phyloP scores from a whole-genome alignment of 64 coral and sea anemone genomes.

The Porites australiensis region DNA sequence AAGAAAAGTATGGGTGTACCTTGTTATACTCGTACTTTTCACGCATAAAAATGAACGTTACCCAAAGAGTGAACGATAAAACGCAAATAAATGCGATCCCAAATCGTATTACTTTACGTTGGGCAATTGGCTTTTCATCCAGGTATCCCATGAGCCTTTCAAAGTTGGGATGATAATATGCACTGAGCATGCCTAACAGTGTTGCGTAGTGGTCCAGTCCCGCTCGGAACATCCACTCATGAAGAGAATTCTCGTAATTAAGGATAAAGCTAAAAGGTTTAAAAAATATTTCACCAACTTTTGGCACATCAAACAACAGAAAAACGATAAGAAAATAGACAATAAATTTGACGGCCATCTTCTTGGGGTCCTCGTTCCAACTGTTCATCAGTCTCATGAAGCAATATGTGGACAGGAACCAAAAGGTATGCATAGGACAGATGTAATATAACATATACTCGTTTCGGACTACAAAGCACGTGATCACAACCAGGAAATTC shows the following conservation, averaged over 20 bases:
- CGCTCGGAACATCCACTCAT: constrained; percentile 96
- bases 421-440: constrained; percentile 95
- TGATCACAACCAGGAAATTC: constrained; percentile 89
- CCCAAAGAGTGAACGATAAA: constrained; percentile 59
- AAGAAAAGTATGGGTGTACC: constrained; percentile 81
- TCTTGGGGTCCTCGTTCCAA: constrained; percentile 81
- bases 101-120: constrained; percentile 52
- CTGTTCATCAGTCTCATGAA: constrained; percentile 83
- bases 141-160: constrained; percentile 64
- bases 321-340: constrained; percentile 77
- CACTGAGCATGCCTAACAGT: constrained; percentile 83
- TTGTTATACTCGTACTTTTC: constrained; percentile 87
- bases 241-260: constrained; percentile 78
- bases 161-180: constrained; percentile 82
- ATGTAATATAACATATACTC: constrained; percentile 98
- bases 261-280: constrained; percentile 75
- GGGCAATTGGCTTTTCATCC: constrained; percentile 41
- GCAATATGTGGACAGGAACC: constrained; percentile 88
- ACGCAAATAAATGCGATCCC: constrained; percentile 46
- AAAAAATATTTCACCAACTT: constrained; percentile 77
- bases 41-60: constrained; percentile 70
- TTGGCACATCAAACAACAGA: constrained; percentile 77
- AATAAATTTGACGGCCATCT: constrained; percentile 80
- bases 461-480: constrained; percentile 84
- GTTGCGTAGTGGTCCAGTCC: constrained; percentile 93